Evolutionary conservation across 2,888 invertebrate genomes (phyloP), one percentile per base, ranked within the genome.

Genomic region (Sabellastarte sp.): DNA sequence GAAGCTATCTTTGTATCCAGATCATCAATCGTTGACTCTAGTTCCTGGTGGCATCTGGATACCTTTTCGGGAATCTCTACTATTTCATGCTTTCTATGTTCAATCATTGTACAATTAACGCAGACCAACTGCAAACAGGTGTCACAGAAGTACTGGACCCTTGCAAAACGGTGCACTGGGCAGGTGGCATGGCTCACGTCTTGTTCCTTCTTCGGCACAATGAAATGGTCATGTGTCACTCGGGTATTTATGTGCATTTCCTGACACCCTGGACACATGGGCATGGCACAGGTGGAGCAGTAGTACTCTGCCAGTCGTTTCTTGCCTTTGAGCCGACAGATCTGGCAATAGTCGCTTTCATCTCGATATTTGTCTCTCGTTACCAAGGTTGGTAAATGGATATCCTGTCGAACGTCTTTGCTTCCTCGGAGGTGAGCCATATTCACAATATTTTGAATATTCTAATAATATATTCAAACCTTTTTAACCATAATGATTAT

Each of bases 61-160:
- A 55, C 29, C 29, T 55, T 55, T 5, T 55, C 55, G 10, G 24
- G 24, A 26, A 55, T 26, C 15, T 55, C 55, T 15, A 55, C 10
- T 15, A 55, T 55, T 5, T 55, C 55, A 55, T 55, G 55, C 15
- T 55, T 55, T n/a, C n/a, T 55, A n/a, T 55, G 55, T 28, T 55
- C 55, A 55, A 55, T 55, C 55, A 55, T 55, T n/a, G 55, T 55
- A n/a, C 55, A 55, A n/a, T 55, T 55, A 28, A 55, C 55, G 24
- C 55, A 55, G 5, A 55, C 29, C 24, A 55, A 55, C 29, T 55
- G 55, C 24, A 28, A 55, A n/a, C 55, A 55, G 10, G 24, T 55
- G 26, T 55, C 55, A 55, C 55, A 55, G n/a, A 55, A 55, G 24
- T 55, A 55, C 29, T 28, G 55, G 10, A 55, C 55, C 29, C n/a